phyloP scores from a whole-genome alignment of 2,888 invertebrate genomes.

The Chrysotoxum bicinctum region DNA sequence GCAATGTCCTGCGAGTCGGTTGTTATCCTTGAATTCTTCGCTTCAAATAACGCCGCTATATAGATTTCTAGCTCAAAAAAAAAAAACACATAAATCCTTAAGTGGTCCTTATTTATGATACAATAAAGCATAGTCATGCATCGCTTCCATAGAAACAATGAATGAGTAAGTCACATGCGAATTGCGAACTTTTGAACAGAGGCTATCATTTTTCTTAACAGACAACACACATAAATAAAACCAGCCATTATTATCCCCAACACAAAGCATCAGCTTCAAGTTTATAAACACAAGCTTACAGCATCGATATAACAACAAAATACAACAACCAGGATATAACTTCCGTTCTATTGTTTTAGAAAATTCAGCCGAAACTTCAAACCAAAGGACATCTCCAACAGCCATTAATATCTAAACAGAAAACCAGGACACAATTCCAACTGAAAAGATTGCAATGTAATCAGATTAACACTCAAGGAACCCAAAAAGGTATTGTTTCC shows the following conservation, averaged over 20 bases:
- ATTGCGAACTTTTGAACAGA: slow-evolving; percentile 8
- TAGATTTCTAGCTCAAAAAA: slow-evolving; percentile 17
- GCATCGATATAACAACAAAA: slow-evolving; percentile 22
- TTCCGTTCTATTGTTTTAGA: not conserved
- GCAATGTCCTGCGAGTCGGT: not conserved
- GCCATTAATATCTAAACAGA: not conserved
- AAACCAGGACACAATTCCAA: not conserved
- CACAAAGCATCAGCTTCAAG: slow-evolving; percentile 27
- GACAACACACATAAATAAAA: slow-evolving; percentile 40
- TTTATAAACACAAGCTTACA: slow-evolving; percentile 30
- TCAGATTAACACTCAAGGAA: slow-evolving; percentile 29
- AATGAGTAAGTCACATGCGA: slow-evolving; percentile 47
- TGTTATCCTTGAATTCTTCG: not conserved
- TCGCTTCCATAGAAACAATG: slow-evolving; percentile 38
- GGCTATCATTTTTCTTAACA: slow-evolving; percentile 37
- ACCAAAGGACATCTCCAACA: slow-evolving; percentile 39
- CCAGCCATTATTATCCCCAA: slow-evolving; percentile 10
- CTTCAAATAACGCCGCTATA: not conserved
- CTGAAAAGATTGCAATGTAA: slow-evolving; percentile 34
- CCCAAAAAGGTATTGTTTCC: slow-evolving; percentile 6
- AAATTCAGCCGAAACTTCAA: slow-evolving; percentile 24
- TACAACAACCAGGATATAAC: slow-evolving; percentile 19
- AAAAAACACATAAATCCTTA: slow-evolving; percentile 43
- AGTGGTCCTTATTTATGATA: slow-evolving; percentile 45
- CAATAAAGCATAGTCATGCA: slow-evolving; percentile 27